A percentile compares a stretch with the other conserved stretches of the same genome.
These are phyloP conservation scores for Ischnura elegans DNA, from an alignment of 2,888 invertebrate genomes.

Conservation along the genomic window DNA sequence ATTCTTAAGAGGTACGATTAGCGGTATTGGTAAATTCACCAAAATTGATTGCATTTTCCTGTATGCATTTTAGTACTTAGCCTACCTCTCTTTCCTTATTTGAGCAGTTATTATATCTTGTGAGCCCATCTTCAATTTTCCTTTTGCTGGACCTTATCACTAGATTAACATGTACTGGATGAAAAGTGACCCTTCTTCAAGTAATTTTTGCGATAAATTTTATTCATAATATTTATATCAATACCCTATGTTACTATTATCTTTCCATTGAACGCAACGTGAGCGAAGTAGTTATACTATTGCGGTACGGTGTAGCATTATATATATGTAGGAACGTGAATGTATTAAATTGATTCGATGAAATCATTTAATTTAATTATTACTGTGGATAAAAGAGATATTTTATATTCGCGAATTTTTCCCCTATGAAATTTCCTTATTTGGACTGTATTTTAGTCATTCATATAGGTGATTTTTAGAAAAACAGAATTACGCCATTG, in stretches of 20 bases:
- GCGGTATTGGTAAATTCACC: too few species aligned
- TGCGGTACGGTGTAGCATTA: neutral
- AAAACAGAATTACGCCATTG: slow-evolving; percentile 69
- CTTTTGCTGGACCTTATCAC: too few species aligned
- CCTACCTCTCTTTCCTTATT: too few species aligned
- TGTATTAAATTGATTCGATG: neutral
- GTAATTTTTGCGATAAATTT: too few species aligned
- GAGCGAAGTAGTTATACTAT: neutral
- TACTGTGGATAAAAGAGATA: neutral
- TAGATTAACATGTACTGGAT: too few species aligned
- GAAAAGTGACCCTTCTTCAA: too few species aligned
- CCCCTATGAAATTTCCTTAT: neutral
- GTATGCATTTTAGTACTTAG: too few species aligned
- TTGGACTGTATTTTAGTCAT: neutral
- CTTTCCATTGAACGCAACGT: neutral
- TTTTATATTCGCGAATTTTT: neutral
- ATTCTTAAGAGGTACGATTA: too few species aligned
- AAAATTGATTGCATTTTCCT: too few species aligned
- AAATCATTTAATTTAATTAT: neutral
- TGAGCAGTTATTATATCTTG: too few species aligned
- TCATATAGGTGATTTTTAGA: slow-evolving; percentile 39
- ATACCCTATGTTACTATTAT: neutral
- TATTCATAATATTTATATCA: too few species aligned
- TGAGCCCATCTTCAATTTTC: too few species aligned
- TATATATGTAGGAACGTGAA: neutral